Conservation (phyloP, 2,797 vertebrate genomes). For the Anabacerthia variegaticeps region DNA sequence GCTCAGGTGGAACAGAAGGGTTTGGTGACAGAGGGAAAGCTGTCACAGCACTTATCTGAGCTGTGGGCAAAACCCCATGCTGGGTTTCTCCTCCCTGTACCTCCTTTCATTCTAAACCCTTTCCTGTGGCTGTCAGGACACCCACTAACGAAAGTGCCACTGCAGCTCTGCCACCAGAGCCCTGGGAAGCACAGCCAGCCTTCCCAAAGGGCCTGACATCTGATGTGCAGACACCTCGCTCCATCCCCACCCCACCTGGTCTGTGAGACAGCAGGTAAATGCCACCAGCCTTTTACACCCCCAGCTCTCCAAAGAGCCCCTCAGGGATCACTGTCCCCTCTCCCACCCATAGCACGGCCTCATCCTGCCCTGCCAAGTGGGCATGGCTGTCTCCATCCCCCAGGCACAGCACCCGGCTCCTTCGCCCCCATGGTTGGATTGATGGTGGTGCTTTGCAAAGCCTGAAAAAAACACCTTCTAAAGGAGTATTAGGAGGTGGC, state of each 20-base stretch:
- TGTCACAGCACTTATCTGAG: background rate
- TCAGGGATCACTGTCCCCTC: accelerated
- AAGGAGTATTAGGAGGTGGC: background rate
- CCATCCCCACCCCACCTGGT: background rate
- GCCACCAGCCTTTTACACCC: accelerated
- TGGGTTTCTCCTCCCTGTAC: background rate
- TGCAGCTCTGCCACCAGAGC: accelerated
- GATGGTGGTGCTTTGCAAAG: background rate
- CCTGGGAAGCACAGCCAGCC: background rate
- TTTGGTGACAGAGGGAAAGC: background rate
- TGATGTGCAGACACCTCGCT: background rate
- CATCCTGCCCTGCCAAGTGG: background rate
- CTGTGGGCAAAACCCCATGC: background rate
- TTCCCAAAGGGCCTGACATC: background rate
- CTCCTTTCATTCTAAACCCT: background rate
- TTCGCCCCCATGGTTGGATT: accelerated
- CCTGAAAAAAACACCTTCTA: background rate
- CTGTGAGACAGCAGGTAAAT: background rate
- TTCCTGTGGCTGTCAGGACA: background rate
- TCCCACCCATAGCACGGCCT: background rate
- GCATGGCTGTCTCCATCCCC: background rate
- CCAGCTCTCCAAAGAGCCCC: background rate
- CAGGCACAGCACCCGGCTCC: background rate
- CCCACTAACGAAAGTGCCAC: background rate
- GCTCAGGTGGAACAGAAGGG: background rate